phyloP scores from a whole-genome alignment of 2,797 vertebrate species.

The Salarias fasciatus region DNA sequence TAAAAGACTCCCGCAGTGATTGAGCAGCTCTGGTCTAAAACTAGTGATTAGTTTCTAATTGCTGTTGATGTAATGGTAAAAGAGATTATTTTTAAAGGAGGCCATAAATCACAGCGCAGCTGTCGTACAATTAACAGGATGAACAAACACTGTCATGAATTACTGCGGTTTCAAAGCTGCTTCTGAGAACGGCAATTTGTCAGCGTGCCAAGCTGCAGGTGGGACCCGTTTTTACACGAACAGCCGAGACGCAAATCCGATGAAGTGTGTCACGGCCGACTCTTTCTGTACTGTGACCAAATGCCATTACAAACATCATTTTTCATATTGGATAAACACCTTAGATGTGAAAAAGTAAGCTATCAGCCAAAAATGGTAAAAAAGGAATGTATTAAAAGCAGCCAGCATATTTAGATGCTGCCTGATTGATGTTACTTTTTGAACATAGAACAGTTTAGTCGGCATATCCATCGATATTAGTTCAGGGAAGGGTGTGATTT shows the following conservation, averaged over 20 bases:
- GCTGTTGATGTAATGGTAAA: constrained; percentile 32
- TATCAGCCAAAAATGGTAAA: not conserved
- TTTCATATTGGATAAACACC: not conserved
- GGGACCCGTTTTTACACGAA: constrained; percentile 25
- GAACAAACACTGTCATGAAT: constrained; percentile 44
- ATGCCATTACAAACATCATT: not conserved
- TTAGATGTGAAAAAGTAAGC: not conserved
- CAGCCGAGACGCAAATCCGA: constrained; percentile 2
- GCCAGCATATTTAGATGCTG: not conserved
- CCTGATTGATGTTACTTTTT: too few relatives aligned
- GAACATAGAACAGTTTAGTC: too few relatives aligned
- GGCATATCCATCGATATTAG: too few relatives aligned
- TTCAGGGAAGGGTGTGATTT: too few relatives aligned
- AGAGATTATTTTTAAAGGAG: constrained; percentile 24
- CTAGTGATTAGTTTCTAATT: constrained; percentile 41
- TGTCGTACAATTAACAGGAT: constrained; percentile 43
- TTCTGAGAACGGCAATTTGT: constrained; percentile 29
- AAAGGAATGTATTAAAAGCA: not conserved
- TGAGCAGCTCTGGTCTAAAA: constrained; percentile 12
- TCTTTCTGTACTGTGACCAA: constrained; percentile 3
- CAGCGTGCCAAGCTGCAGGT: constrained; percentile 23
- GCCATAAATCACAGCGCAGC: constrained; percentile 48
- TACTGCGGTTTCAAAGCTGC: constrained; percentile 24
- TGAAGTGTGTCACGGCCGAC: constrained; percentile 3
- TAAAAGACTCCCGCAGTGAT: not conserved